Conservation (phyloP, 2,888 invertebrate genomes). For the Galeopsomyia nigrocyanea region DNA sequence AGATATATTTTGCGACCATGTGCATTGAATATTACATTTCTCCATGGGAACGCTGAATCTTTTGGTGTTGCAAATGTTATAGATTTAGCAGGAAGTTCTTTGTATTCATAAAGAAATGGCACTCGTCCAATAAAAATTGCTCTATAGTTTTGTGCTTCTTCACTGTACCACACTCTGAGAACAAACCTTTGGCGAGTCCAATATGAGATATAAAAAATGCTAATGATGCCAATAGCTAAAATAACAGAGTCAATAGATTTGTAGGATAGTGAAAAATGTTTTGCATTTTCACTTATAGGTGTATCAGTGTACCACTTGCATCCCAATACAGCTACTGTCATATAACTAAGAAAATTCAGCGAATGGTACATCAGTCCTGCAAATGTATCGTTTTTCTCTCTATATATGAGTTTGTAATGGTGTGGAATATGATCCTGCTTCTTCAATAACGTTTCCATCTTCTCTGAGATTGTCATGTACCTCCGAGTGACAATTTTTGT, state of each 20-base stretch:
- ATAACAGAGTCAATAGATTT: not conserved
- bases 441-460: constrained; percentile 36
- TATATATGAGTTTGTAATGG: constrained; percentile 29
- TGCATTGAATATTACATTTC: constrained; percentile 21
- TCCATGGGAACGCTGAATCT: constrained; percentile 30
- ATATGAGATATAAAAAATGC: not conserved
- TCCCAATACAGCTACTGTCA: not conserved
- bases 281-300: not conserved
- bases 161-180: constrained; percentile 48
- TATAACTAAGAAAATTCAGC: not conserved
- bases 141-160: constrained; percentile 26
- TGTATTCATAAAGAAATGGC: constrained; percentile 32
- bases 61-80: not conserved
- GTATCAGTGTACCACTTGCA: not conserved
- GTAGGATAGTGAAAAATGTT: not conserved
- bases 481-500: constrained; percentile 7
- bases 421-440: constrained; percentile 25
- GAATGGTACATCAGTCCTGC: constrained; percentile 22
- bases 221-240: not conserved
- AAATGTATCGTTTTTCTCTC: not conserved
- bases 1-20: constrained; percentile 43
- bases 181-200: constrained; percentile 1
- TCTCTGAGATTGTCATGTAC: constrained; percentile 32
- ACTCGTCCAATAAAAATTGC: constrained; percentile 41
- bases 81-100: constrained; percentile 19